Percentiles rank a stretch among this genome's conserved stretches.
Conservation (phyloP, 1,140 invertebrate species). For the Drosophila mauritiana region DNA sequence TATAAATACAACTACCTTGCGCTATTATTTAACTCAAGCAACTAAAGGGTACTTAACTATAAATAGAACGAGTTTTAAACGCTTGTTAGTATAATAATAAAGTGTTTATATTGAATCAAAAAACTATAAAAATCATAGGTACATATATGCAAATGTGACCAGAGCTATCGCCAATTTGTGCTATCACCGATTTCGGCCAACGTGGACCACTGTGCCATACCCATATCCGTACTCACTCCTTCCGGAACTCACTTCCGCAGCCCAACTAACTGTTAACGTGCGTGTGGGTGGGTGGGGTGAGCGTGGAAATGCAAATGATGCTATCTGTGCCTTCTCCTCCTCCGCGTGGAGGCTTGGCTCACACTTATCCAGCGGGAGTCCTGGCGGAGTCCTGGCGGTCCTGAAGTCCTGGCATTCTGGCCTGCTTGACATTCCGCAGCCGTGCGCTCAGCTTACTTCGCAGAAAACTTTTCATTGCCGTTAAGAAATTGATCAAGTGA, state of each 20-base stretch:
- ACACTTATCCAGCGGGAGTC: not conserved
- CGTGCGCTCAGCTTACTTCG: constrained; percentile 52
- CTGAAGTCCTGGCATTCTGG: not conserved
- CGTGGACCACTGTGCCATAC: not conserved
- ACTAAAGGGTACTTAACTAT: too few relatives aligned
- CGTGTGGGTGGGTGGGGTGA: constrained; percentile 39
- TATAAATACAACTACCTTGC: too few relatives aligned
- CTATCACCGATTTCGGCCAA: too few relatives aligned
- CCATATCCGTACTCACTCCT: constrained; percentile 1
- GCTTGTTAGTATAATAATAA: too few relatives aligned
- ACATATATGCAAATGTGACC: too few relatives aligned
- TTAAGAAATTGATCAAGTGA: constrained; percentile 83
- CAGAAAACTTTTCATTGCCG: constrained; percentile 79
- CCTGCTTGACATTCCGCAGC: constrained; percentile 70
- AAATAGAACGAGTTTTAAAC: too few relatives aligned
- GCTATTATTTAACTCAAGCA: too few relatives aligned
- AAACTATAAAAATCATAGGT: too few relatives aligned
- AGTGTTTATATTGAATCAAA: too few relatives aligned
- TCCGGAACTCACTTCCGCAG: constrained; percentile 4
- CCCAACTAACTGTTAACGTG: constrained; percentile 74
- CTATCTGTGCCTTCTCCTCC: constrained; percentile 61
- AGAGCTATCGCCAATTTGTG: too few relatives aligned
- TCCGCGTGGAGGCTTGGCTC: not conserved
- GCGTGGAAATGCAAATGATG: constrained; percentile 75
- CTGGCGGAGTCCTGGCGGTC: not conserved